A percentile compares a stretch with the other conserved stretches of the same genome.
These are phyloP conservation scores for Silurus meridionalis DNA, from an alignment of 2,113 vertebrate genomes.

Conservation along the genomic window DNA sequence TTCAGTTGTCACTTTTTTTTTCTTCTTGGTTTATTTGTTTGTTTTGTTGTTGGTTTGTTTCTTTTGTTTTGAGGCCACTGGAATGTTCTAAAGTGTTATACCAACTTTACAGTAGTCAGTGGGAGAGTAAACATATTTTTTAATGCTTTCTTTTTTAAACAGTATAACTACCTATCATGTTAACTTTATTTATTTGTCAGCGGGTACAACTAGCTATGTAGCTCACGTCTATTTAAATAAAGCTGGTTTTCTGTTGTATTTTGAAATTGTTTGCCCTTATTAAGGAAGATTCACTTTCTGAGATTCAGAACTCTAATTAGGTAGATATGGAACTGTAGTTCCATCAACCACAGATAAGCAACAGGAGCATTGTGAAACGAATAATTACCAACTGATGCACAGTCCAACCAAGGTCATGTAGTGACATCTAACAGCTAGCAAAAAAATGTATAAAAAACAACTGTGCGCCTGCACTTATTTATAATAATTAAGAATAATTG, in stretches of 20 bases:
- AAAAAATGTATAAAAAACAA: neutral
- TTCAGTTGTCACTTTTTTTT: slow-evolving; percentile 23
- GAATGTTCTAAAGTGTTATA: slow-evolving; percentile 43
- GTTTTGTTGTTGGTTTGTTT: neutral
- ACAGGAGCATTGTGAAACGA: neutral
- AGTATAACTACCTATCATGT: slow-evolving; percentile 48
- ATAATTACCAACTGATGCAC: neutral
- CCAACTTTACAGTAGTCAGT: slow-evolving; percentile 32
- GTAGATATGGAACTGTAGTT: neutral
- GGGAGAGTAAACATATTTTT: slow-evolving; percentile 51
- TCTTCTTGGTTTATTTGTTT: neutral
- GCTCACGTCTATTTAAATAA: slow-evolving; percentile 61
- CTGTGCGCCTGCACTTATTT: neutral
- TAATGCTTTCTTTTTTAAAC: slow-evolving; percentile 55
- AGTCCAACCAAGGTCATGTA: neutral
- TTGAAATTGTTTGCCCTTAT: neutral
- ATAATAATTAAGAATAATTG: no score
- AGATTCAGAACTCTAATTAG: neutral
- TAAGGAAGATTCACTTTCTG: neutral
- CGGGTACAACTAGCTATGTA: slow-evolving; percentile 57
- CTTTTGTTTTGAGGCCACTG: slow-evolving; percentile 36
- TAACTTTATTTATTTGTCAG: slow-evolving; percentile 51
- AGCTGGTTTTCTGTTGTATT: slow-evolving; percentile 58
- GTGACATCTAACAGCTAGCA: neutral
- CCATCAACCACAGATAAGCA: neutral